A percentile compares a stretch with the other conserved stretches of the same genome.
Conservation (phyloP, 1,140 invertebrate genomes). For the Zophobas atratus region DNA sequence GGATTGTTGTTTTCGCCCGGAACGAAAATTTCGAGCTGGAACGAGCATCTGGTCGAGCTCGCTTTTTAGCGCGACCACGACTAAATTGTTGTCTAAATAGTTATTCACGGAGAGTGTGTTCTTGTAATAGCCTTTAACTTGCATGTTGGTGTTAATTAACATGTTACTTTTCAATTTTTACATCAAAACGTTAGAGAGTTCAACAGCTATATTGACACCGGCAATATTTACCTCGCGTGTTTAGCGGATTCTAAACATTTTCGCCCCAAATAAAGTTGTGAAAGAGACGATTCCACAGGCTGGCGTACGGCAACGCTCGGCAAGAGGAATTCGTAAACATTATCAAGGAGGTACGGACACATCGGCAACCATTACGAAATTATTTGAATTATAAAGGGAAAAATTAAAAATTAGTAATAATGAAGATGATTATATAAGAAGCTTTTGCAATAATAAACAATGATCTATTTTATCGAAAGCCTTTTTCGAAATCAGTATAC, state of each 20-base stretch:
- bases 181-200: conserved; percentile 41
- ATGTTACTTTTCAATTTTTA: conserved; percentile 38
- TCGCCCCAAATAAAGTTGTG: conserved; percentile 5
- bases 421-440: too few relatives aligned
- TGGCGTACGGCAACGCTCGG: too few relatives aligned
- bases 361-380: too few relatives aligned
- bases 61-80: conserved; percentile 21
- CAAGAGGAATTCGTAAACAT: too few relatives aligned
- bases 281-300: neutral
- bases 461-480: too few relatives aligned
- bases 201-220: conserved; percentile 39
- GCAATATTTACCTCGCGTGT: conserved; percentile 11
- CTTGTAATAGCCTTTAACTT: conserved; percentile 42
- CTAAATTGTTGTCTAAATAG: conserved; percentile 39
- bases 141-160: conserved; percentile 37
- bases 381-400: too few relatives aligned
- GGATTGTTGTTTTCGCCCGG: conserved; percentile 12
- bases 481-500: too few relatives aligned
- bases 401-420: too few relatives aligned
- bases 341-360: too few relatives aligned
- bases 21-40: conserved; percentile 11
- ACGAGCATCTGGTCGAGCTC: conserved; percentile 30
- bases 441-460: too few relatives aligned
- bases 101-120: conserved; percentile 32
- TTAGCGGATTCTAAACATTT: conserved; percentile 17